A percentile compares a stretch with the other conserved stretches of the same genome.
Evolutionary conservation across 2,888 invertebrate species (phyloP).

Genomic region (Amblyjoppa fuscipennis): DNA sequence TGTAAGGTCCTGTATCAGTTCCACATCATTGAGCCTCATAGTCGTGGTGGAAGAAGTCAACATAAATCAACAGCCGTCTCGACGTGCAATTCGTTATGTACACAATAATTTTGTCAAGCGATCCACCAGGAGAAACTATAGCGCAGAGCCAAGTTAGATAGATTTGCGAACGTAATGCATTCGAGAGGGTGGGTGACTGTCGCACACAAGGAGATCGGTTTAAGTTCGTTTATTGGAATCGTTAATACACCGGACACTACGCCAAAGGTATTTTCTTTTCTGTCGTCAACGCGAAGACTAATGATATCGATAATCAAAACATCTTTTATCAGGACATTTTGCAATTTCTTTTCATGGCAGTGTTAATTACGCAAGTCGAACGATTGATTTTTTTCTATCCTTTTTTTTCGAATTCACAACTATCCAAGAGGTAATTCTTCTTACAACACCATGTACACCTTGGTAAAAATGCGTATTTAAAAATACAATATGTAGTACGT

Average conservation of each 20-base stretch:
- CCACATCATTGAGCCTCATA: conserved; percentile 1
- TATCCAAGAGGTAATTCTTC: not conserved
- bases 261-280: conserved; percentile 8
- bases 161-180: conserved; percentile 64
- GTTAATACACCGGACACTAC: conserved; percentile 70
- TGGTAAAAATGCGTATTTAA: conserved; percentile 1
- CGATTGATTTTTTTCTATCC: not conserved
- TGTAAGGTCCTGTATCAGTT: conserved; percentile 34
- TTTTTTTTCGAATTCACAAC: not conserved
- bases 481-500: conserved; percentile 11
- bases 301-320: not conserved
- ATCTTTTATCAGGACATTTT: conserved; percentile 4
- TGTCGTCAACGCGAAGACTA: conserved; percentile 7
- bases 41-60: not conserved
- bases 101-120: conserved; percentile 72
- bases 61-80: conserved; percentile 30
- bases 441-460: not conserved
- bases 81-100: conserved; percentile 71
- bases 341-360: conserved; percentile 51
- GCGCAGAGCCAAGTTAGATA: conserved; percentile 58
- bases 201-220: conserved; percentile 68
- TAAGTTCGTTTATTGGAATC: conserved; percentile 73
- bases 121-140: conserved; percentile 63
- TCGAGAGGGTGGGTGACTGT: conserved; percentile 70
- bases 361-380: conserved; percentile 53